Evolutionary conservation across 2,113 vertebrate species (phyloP), one percentile per base, ranked within the genome.

Genomic region (Epinephelus fuscoguttatus): DNA sequence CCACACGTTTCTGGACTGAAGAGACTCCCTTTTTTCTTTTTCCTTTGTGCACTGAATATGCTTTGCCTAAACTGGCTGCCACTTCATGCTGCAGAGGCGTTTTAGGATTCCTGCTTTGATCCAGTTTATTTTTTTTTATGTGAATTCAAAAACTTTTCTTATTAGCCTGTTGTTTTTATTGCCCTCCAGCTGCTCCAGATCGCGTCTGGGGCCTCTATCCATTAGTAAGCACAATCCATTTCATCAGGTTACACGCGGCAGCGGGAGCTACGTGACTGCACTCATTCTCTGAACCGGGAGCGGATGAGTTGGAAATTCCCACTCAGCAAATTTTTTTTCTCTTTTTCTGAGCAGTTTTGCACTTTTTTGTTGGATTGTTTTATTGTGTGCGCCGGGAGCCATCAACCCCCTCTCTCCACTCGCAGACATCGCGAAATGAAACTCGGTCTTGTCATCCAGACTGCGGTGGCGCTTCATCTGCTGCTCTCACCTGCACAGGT

Each of bases 401-500:
- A 17, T 33, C 75, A 53, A 7, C 53, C 61, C 55, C 42, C 42
- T 45, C 23, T 75, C 82, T 75, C 45, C 76, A 13, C 70, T 61
- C 62, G 75, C 75, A 90, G 66, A 69, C 62, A 66, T 73, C 86
- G 21, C 90, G 91, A 93, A 70, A 96, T 96, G 95, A 94, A 91
- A 78, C 75, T 93, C 67, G 70, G 81, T 50, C 84, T 88, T 61
- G 71, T 95, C 73, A 68, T 95, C 87, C 92, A 86, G 87, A 72
- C 92, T 49, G 84, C 87, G 53, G 88, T 88, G 88, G 92, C 88
- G 80, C 79, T 96, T 75, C 92, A 91, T 81, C 84, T 96, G 90
- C 93, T 92, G 81, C 82, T 94, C 86, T 90, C 94, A 94, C 95
- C 94, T 93, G 94, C 90, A 75, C 95, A 95, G 95, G 95, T 96